A percentile compares a stretch with the other conserved stretches of the same genome.
Conservation (phyloP, 2,797 vertebrate species). For the Alcedo atthis region DNA sequence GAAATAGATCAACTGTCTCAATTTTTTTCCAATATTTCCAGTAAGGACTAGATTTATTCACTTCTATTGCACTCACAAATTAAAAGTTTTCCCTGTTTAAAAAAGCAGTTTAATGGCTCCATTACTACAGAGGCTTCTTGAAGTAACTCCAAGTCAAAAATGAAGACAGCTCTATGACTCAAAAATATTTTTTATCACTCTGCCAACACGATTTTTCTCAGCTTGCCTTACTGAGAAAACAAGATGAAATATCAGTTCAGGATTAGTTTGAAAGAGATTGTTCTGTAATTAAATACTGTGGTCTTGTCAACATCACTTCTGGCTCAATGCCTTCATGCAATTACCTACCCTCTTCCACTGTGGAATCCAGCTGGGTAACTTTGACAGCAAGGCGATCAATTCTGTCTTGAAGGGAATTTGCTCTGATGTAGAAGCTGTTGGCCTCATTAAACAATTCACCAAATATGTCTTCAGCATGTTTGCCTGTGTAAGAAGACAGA, state of each 20-base stretch:
- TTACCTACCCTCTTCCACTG: constrained; percentile 96
- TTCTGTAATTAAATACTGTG: constrained; percentile 62
- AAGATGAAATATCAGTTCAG: constrained; percentile 32
- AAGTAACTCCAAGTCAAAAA: not conserved
- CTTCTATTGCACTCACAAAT: not conserved
- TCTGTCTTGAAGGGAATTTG: constrained; percentile 96
- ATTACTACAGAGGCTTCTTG: not conserved
- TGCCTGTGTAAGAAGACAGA: constrained; percentile 82
- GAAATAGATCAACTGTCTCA: not conserved
- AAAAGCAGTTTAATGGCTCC: not conserved
- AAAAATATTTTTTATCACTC: not conserved
- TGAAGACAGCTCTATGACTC: not conserved
- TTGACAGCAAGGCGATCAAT: constrained; percentile 98
- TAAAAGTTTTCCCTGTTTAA: not conserved
- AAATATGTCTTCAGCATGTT: constrained; percentile 99
- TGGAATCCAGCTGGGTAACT: constrained; percentile 99
- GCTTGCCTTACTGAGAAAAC: not conserved
- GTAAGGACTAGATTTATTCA: not conserved
- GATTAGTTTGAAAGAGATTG: constrained; percentile 39
- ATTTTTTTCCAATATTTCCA: not conserved
- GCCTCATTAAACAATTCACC: constrained; percentile 97
- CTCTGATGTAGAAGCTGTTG: constrained; percentile 95
- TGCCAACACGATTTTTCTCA: not conserved
- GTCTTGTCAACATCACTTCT: constrained; percentile 59
- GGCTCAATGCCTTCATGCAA: constrained; percentile 39